phyloP scores from a whole-genome alignment of 2,113 vertebrate genomes.

The Entelurus aequoreus region DNA sequence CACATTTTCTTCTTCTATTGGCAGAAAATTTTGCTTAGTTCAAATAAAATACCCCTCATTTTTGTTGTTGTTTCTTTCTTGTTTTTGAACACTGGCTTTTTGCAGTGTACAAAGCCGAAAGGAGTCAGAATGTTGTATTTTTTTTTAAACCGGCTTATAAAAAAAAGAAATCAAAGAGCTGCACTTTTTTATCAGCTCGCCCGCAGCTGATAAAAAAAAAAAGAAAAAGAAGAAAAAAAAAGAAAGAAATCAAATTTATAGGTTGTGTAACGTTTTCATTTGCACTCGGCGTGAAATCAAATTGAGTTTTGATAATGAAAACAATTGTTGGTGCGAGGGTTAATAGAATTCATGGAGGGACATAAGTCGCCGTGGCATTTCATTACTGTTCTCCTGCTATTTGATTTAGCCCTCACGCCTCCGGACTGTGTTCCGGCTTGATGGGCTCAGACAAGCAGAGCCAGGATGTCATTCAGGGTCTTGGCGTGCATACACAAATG shows the following conservation, averaged over 20 bases:
- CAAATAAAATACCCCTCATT: too few relatives aligned
- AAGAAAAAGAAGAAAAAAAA: neutral
- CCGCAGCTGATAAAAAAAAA: constrained; percentile 16
- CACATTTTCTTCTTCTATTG: too few relatives aligned
- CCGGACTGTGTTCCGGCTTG: constrained; percentile 35
- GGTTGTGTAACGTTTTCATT: constrained; percentile 29
- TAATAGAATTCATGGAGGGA: constrained; percentile 54
- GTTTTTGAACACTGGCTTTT: too few relatives aligned
- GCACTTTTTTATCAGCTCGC: constrained; percentile 11
- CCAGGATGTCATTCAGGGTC: constrained; percentile 38
- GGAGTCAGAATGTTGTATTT: constrained; percentile 10
- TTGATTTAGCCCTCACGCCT: constrained; percentile 37
- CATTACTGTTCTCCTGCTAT: constrained; percentile 42
- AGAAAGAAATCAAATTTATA: constrained; percentile 19
- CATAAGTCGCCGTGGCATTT: constrained; percentile 35
- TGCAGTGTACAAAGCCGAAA: constrained; percentile 15
- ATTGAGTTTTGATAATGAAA: constrained; percentile 61
- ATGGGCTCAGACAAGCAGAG: constrained; percentile 26
- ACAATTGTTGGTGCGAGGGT: constrained; percentile 49
- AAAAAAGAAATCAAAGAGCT: constrained; percentile 34
- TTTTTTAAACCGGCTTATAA: constrained; percentile 5
- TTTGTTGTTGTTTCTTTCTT: too few relatives aligned
- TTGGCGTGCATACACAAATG: constrained; percentile 55
- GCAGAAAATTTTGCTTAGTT: too few relatives aligned
- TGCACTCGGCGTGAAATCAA: constrained; percentile 34